Conservation (phyloP, 2,888 invertebrate genomes). For the Xanthorhoe spadicearia region DNA sequence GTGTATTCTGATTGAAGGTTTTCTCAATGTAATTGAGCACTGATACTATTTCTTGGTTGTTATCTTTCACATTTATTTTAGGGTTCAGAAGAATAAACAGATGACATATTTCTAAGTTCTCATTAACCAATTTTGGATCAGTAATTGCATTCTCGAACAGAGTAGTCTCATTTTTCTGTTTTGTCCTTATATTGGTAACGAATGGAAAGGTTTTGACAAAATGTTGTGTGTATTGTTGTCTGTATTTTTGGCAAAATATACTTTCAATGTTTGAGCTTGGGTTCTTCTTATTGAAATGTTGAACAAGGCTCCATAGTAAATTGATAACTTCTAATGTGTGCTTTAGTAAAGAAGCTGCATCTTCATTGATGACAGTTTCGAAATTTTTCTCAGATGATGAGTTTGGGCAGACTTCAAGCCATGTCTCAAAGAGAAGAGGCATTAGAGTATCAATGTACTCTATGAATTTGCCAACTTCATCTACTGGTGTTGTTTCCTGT, state of each 20-base stretch:
- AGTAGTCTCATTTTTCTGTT: conserved; percentile 52
- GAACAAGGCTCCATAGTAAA: conserved; percentile 81
- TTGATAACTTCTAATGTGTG: conserved; percentile 86
- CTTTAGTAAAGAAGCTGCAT: conserved; percentile 87
- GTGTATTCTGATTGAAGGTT: conserved; percentile 62
- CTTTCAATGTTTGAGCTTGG: conserved; percentile 71
- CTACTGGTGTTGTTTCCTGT: conserved; percentile 60
- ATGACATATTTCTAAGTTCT: conserved; percentile 72
- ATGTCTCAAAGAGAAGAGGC: conserved; percentile 92
- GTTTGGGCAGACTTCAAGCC: conserved; percentile 90
- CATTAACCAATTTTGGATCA: conserved; percentile 67
- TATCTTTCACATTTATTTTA: conserved; percentile 66
- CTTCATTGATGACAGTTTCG: conserved; percentile 83
- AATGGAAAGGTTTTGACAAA: conserved; percentile 86
- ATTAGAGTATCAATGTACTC: conserved; percentile 88
- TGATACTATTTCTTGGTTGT: conserved; percentile 63
- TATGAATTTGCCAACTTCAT: conserved; percentile 81
- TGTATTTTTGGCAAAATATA: conserved; percentile 83
- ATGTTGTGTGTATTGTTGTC: conserved; percentile 81
- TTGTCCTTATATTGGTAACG: conserved; percentile 72
- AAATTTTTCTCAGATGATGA: conserved; percentile 66
- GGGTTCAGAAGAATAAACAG: conserved; percentile 80
- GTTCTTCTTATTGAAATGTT: conserved; percentile 63
- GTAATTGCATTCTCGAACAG: conserved; percentile 64
- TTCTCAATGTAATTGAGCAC: conserved; percentile 83